phyloP scores from a whole-genome alignment of 2,888 invertebrate genomes.

The Sturmia bella region DNA sequence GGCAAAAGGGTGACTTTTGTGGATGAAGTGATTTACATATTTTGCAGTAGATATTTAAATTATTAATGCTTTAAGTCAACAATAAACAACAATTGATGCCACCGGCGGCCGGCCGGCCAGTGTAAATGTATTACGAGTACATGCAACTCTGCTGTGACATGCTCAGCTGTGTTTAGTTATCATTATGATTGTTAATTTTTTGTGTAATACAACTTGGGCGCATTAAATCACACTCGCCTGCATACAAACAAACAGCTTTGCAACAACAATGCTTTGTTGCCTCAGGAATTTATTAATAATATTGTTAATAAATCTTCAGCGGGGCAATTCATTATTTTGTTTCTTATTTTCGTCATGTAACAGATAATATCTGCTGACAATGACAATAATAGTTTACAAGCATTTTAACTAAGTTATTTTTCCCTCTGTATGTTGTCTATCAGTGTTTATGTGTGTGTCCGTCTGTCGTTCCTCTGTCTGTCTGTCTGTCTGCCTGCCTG shows the following conservation, averaged over 20 bases:
- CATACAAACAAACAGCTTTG: background rate
- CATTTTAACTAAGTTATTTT: conserved; percentile 34
- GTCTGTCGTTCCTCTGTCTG: background rate
- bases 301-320: conserved; percentile 61
- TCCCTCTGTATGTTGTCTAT: background rate
- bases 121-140: background rate
- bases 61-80: conserved; percentile 64
- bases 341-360: conserved; percentile 6
- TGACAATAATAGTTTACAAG: conserved; percentile 41
- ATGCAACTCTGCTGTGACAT: background rate
- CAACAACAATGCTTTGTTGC: conserved; percentile 5
- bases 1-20: conserved; percentile 29
- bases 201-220: conserved; percentile 20
- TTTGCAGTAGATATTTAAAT: conserved; percentile 51
- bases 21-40: conserved; percentile 63
- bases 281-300: conserved; percentile 64
- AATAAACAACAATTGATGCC: conserved; percentile 34
- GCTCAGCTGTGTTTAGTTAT: conserved; percentile 69
- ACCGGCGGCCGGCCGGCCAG: conserved; percentile 11
- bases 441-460: no score
- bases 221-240: background rate
- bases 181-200: conserved; percentile 66
- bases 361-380: conserved; percentile 56
- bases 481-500: conserved; percentile 5
- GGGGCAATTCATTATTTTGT: conserved; percentile 32